Evolutionary conservation across 2,113 vertebrate species (phyloP).

Genomic region (Gymnobelideus leadbeateri): DNA sequence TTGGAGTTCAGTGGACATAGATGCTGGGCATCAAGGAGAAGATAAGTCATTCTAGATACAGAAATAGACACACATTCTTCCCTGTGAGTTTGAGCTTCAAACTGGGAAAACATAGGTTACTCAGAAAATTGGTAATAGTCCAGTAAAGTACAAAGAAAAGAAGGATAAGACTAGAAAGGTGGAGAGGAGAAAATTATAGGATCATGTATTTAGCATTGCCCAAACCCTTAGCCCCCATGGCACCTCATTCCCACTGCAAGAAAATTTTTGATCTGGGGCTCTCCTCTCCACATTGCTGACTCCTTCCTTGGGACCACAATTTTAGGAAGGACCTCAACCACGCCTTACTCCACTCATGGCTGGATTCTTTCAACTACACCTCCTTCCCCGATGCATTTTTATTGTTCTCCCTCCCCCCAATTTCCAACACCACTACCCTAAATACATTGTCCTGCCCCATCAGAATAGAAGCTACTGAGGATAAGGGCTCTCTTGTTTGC

Average conservation of each 20-base stretch:
- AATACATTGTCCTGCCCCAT: neutral
- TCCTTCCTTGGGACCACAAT: neutral
- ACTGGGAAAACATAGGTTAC: neutral
- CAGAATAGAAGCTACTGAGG: neutral
- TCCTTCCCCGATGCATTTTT: neutral
- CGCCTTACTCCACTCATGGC: neutral
- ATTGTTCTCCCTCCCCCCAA: neutral
- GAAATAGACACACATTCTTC: neutral
- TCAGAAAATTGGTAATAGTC: neutral
- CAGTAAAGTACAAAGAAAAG: neutral
- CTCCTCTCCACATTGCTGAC: neutral
- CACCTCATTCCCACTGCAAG: neutral
- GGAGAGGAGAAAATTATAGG: neutral
- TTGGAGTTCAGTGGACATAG: neutral
- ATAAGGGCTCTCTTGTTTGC: neutral
- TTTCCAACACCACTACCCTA: neutral
- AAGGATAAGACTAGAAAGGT: neutral
- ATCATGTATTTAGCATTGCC: neutral
- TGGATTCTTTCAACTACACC: neutral
- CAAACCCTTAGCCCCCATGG: neutral
- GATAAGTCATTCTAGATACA: neutral
- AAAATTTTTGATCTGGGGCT: neutral
- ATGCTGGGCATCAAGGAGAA: neutral
- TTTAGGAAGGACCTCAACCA: neutral
- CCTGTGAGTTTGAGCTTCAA: neutral